Conservation (phyloP, 92 coral and sea anemone genomes). For the Epizoanthus fatuus region DNA sequence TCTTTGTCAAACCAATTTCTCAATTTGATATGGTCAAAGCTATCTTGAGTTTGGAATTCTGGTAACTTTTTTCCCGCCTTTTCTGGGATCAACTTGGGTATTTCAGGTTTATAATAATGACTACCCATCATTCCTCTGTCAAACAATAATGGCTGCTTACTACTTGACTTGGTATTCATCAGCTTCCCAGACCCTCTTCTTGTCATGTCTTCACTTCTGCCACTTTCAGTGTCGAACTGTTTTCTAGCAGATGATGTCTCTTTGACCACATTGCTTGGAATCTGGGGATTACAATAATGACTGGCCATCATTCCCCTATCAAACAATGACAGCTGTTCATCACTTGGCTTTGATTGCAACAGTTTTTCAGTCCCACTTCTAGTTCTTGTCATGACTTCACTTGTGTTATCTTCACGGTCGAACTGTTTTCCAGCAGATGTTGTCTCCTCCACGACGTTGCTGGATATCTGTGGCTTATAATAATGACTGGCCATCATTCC, state of each 20-base stretch:
- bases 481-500: neutral
- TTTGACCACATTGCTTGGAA: neutral
- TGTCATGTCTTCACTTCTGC: neutral
- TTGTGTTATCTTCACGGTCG: neutral
- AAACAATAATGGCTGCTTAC: neutral
- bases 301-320: slow-evolving; percentile 29
- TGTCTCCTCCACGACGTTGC: neutral
- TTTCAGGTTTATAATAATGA: neutral
- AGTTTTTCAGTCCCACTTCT: neutral
- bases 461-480: neutral
- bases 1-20: neutral
- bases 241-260: neutral
- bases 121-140: neutral
- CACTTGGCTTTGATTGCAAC: neutral
- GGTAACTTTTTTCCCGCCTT: neutral
- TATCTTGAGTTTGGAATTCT: neutral
- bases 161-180: neutral
- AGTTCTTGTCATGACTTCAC: neutral
- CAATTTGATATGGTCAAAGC: neutral
- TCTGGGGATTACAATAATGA: neutral
- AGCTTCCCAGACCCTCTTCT: neutral
- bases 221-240: neutral
- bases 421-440: neutral
- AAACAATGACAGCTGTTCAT: neutral
- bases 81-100: neutral